Base-by-base conservation (phyloP, 2,113 vertebrate species). In the Eulemur macaco region DNA sequence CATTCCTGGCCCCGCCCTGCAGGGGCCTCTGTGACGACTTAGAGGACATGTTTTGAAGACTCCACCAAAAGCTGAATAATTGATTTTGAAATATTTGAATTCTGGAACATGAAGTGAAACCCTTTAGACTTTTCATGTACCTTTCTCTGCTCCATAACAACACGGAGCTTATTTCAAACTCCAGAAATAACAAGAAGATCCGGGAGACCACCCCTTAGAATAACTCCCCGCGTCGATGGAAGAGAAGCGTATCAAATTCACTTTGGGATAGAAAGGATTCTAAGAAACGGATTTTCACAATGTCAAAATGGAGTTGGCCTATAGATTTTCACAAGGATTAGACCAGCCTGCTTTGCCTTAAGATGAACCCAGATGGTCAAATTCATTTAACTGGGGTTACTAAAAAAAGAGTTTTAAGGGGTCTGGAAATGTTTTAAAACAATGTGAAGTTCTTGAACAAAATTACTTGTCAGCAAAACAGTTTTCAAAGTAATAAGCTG, bases 1-100 rank as follows among this genome's bases (percentile, higher is more conserved):
- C 9, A 0, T 23, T 14, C 39, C 25, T 18, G 13, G 18, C 39
- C 89, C 39, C 1, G 68, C 74, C 83, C 93, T 0, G 4, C 39
- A 25, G 87, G 54, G 34, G 1, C 1, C 60, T 95, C 95, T 91
- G 95, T 77, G 80, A 42, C 23, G 80, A 94, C 47, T 96, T 76
- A 64, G 12, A 47, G 68, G 76, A 83, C 2, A 4, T 54, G 42
- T 91, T 90, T 80, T 8, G 64, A 90, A 96, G 91, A 34, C 76
- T 76, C 73, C 12, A 63, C 69, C 23, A 17, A 54, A 94, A 63
- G 86, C 69, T 37, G 80, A 66, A n/a, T 85, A 73, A 97, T 82
- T 85, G 93, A 92, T 94, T 97, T 96, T 90, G 97, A 97, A 96
- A 91, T 90, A 96, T 94, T 88, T 76, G 94, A 83, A 45, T 80